phyloP scores from a whole-genome alignment of 1,140 invertebrate species.

The Harlomillsia oculata region DNA sequence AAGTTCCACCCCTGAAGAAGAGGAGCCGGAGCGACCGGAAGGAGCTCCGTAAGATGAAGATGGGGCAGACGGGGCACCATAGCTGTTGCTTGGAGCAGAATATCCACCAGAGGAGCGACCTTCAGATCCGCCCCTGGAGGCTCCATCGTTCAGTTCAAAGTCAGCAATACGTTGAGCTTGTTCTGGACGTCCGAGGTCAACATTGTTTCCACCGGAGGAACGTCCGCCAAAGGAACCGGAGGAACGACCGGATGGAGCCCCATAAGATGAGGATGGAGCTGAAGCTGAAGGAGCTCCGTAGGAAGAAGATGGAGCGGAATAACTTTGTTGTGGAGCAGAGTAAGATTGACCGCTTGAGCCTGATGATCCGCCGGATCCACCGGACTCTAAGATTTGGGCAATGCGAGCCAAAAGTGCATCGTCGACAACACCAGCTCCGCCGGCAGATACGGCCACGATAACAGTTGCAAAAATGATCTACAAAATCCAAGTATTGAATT shows the following conservation, averaged over 20 bases:
- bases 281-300: background rate
- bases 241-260: background rate
- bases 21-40: slow-evolving; percentile 2
- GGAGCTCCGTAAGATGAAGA: slow-evolving; percentile 7
- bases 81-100: background rate
- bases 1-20: background rate
- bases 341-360: background rate
- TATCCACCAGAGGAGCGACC: background rate
- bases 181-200: slow-evolving; percentile 12
- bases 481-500: too few relatives aligned
- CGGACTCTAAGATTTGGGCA: slow-evolving; percentile 13
- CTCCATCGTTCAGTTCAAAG: background rate
- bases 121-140: background rate
- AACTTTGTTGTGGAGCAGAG: background rate
- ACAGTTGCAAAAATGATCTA: slow-evolving; percentile 3
- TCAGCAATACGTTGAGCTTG: slow-evolving; percentile 7
- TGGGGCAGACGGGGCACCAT: background rate
- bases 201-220: background rate
- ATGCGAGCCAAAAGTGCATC: slow-evolving; percentile 13
- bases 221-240: background rate
- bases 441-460: background rate
- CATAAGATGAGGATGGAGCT: background rate
- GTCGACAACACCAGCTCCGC: slow-evolving; percentile 8
- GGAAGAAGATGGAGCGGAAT: background rate
- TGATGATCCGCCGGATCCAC: slow-evolving; percentile 1